phyloP scores from a whole-genome alignment of 2,888 invertebrate genomes.

The Pachydiplax longipennis region DNA sequence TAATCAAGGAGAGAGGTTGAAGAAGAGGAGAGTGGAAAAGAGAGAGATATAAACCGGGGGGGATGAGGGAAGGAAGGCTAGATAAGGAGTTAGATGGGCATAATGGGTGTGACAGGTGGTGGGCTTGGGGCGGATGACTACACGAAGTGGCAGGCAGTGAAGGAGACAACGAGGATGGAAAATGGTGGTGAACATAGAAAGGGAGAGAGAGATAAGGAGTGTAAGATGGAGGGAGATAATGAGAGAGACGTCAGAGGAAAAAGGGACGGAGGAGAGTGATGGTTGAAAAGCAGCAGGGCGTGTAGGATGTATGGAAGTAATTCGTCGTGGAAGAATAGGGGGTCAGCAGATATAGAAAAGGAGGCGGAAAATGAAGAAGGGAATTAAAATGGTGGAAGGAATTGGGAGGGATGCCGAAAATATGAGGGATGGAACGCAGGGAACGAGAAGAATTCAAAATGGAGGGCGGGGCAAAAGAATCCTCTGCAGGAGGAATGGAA shows the following conservation, averaged over 20 bases:
- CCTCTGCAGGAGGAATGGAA: not conserved
- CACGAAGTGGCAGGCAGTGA: not conserved
- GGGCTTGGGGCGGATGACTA: constrained; percentile 1
- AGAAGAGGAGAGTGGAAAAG: not conserved
- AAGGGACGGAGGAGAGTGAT: not conserved
- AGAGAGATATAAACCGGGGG: not conserved
- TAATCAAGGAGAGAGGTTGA: not conserved
- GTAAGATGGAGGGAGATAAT: not conserved
- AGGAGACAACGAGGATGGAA: not conserved
- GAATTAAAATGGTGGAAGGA: not conserved
- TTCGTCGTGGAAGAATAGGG: not conserved
- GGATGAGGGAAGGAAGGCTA: not conserved
- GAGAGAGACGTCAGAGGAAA: not conserved
- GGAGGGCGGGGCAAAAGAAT: not conserved
- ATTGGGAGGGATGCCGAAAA: not conserved
- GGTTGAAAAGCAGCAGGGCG: not conserved
- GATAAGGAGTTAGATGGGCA: not conserved
- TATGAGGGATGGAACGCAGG: not conserved
- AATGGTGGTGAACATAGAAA: not conserved
- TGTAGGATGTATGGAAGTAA: not conserved
- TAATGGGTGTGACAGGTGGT: constrained; percentile 32
- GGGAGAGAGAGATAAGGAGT: not conserved
- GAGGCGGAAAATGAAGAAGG: not conserved
- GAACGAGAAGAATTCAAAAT: not conserved
- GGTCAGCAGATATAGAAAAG: not conserved